Evolutionary conservation across 2,888 invertebrate genomes (phyloP).

Genomic region (Heliconius cydno): DNA sequence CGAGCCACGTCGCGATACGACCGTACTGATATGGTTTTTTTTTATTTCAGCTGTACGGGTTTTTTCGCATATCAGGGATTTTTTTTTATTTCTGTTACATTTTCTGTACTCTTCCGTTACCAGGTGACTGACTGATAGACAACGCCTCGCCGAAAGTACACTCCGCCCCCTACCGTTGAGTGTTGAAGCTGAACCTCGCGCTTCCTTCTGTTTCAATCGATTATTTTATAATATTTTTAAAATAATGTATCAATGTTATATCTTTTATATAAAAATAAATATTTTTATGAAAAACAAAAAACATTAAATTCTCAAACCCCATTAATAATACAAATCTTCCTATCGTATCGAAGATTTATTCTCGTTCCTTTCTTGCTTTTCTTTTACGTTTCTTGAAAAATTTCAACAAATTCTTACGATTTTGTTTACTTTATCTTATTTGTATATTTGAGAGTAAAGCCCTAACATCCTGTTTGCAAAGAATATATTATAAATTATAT

Average conservation of each 20-base stretch:
- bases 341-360: constrained; percentile 3
- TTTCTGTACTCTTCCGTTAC: too few species aligned
- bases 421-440: not conserved
- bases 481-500: not conserved
- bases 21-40: not conserved
- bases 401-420: not conserved
- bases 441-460: not conserved
- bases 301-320: not conserved
- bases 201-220: not conserved
- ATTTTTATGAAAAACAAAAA: not conserved
- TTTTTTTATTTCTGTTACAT: too few species aligned
- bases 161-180: too few species aligned
- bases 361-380: not conserved
- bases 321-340: constrained; percentile 14
- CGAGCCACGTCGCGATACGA: not conserved
- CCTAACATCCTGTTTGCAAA: not conserved
- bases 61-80: not conserved
- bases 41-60: too few species aligned
- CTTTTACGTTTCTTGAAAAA: not conserved
- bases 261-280: not conserved
- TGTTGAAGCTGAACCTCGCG: too few species aligned
- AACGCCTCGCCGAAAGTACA: too few species aligned
- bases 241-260: not conserved
- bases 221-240: not conserved
- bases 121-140: too few species aligned